Evolutionary conservation across 2,888 invertebrate genomes (phyloP).

Genomic region (Nezara viridula): DNA sequence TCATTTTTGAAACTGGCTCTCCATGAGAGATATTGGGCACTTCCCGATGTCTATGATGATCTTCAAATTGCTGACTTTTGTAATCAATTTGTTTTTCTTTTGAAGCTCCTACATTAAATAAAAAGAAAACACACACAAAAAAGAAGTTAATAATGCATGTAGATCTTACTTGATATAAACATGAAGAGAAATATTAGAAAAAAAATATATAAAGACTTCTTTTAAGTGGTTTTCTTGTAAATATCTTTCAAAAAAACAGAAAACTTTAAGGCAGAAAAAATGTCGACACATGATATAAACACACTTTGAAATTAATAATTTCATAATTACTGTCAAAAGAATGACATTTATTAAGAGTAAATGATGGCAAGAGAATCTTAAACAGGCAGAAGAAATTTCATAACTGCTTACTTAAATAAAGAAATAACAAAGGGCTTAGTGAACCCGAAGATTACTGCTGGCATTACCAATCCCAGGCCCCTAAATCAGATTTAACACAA

Average conservation of each 20-base stretch:
- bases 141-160: slow-evolving; percentile 5
- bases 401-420: too few relatives aligned
- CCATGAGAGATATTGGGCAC: neutral
- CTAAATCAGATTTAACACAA: too few relatives aligned
- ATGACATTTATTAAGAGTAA: too few relatives aligned
- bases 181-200: neutral
- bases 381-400: too few relatives aligned
- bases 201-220: too few relatives aligned
- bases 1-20: neutral
- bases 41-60: slow-evolving; percentile 7
- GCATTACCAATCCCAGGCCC: too few relatives aligned
- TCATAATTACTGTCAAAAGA: too few relatives aligned
- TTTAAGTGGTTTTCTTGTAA: neutral
- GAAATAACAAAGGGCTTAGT: too few relatives aligned
- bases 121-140: slow-evolving; percentile 35
- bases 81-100: slow-evolving; percentile 39
- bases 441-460: too few relatives aligned
- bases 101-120: slow-evolving; percentile 11
- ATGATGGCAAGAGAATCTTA: too few relatives aligned
- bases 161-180: neutral
- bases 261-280: neutral
- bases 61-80: slow-evolving; percentile 38
- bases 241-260: neutral
- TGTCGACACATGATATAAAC: neutral
- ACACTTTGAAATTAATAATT: neutral